Evolutionary conservation across 2,113 vertebrate genomes (phyloP).

Genomic region (Riparia riparia): DNA sequence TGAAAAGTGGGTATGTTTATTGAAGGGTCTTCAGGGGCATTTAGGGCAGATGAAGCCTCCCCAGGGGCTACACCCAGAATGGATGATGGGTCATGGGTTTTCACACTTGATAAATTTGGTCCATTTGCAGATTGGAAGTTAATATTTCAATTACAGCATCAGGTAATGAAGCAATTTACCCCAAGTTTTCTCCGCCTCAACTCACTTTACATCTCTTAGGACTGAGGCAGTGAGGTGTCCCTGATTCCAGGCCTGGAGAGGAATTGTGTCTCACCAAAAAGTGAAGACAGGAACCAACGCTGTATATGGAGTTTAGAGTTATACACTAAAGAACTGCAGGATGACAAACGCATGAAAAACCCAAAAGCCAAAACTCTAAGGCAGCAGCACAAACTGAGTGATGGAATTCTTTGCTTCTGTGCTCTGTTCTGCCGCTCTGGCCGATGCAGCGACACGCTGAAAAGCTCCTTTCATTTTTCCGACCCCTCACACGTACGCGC

Average conservation of each 20-base stretch:
- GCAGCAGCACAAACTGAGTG: background rate
- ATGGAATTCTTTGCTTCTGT: background rate
- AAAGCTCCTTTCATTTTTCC: fast-evolving
- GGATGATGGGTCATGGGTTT: fast-evolving
- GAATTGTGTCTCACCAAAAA: background rate
- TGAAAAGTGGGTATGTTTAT: fast-evolving
- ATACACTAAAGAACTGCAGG: no score
- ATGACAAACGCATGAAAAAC: background rate
- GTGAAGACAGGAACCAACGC: fast-evolving
- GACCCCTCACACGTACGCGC: fast-evolving
- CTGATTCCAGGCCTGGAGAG: background rate
- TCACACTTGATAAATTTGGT: background rate
- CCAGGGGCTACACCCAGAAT: background rate
- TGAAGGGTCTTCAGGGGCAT: background rate
- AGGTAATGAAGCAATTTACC: background rate
- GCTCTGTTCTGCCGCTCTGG: background rate
- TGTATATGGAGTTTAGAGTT: background rate
- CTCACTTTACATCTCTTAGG: background rate
- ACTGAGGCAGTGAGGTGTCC: background rate
- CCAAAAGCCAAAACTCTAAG: background rate
- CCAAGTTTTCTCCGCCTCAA: background rate
- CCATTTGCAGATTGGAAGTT: background rate
- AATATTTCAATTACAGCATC: background rate
- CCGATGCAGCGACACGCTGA: background rate
- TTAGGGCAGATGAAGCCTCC: background rate